These are phyloP conservation scores for Caenorhabditis brenneri DNA, from an alignment of 1,140 invertebrate species.

Conservation along the genomic window DNA sequence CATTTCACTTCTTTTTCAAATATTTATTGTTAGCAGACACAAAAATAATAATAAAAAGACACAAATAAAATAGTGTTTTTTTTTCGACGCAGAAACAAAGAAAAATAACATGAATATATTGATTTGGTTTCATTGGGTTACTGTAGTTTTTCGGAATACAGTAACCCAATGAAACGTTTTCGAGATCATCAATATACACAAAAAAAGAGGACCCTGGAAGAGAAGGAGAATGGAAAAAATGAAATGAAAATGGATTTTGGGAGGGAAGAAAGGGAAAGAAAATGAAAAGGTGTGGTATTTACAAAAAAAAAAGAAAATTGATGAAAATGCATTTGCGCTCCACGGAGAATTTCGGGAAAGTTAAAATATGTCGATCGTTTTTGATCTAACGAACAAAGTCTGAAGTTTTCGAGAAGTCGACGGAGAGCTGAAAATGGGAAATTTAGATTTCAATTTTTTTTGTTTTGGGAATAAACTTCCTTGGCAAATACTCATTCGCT, in stretches of 20 bases:
- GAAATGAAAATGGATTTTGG: too few species aligned
- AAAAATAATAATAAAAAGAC: not conserved
- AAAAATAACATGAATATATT: conserved; percentile 17
- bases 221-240: too few species aligned
- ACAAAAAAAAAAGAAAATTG: not conserved
- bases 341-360: too few species aligned
- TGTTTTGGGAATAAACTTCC: not conserved
- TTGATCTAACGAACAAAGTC: too few species aligned
- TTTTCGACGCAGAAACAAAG: not conserved
- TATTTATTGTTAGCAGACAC: not conserved
- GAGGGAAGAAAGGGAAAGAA: not conserved
- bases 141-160: not conserved
- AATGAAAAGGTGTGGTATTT: not conserved
- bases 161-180: not conserved
- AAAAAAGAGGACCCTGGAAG: conserved; percentile 24
- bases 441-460: not conserved
- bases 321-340: not conserved
- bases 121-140: too few species aligned
- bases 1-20: not conserved
- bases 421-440: not conserved
- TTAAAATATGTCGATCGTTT: too few species aligned
- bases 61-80: not conserved
- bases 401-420: conserved; percentile 1
- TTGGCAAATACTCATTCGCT: too few species aligned
- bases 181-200: not conserved